These are phyloP conservation scores for Archips xylosteana DNA, from an alignment of 2,888 invertebrate genomes.

Conservation along the genomic window DNA sequence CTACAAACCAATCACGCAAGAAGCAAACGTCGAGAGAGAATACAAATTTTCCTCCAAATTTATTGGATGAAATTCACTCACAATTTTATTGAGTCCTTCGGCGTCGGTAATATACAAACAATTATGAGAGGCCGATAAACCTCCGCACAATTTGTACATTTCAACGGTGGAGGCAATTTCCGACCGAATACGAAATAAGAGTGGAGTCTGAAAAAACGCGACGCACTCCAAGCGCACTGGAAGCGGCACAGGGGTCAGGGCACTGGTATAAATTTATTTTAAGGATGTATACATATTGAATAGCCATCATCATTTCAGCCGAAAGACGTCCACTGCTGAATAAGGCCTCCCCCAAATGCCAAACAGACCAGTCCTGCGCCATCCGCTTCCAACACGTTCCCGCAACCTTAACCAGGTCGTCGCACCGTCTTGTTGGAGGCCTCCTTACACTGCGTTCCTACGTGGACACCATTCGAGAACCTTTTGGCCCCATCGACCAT, in stretches of 20 bases:
- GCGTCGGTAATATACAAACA: slow-evolving; percentile 41
- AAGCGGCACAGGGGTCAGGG: slow-evolving; percentile 8
- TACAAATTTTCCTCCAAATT: slow-evolving; percentile 25
- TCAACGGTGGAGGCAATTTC: slow-evolving; percentile 51
- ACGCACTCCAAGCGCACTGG: slow-evolving; percentile 39
- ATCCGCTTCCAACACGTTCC: too few relatives aligned
- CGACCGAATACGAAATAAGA: slow-evolving; percentile 53
- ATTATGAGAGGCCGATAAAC: slow-evolving; percentile 46
- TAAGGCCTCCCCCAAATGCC: too few relatives aligned
- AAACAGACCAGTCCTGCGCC: too few relatives aligned
- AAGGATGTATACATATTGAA: too few relatives aligned
- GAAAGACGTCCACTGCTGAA: too few relatives aligned
- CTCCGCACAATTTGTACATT: slow-evolving; percentile 49
- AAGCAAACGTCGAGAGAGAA: slow-evolving; percentile 14
- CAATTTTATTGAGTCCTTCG: slow-evolving; percentile 40
- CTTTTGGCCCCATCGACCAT: too few relatives aligned
- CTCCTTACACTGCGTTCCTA: too few relatives aligned
- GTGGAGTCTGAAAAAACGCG: slow-evolving; percentile 50
- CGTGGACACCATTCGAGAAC: too few relatives aligned
- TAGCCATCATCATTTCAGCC: too few relatives aligned
- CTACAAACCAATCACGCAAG: neutral
- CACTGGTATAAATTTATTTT: too few relatives aligned
- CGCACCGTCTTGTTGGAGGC: too few relatives aligned
- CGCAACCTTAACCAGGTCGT: too few relatives aligned
- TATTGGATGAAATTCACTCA: slow-evolving; percentile 37